These are phyloP conservation scores for Gallinago stenura DNA, from an alignment of 2,797 vertebrate species.

Conservation along the genomic window DNA sequence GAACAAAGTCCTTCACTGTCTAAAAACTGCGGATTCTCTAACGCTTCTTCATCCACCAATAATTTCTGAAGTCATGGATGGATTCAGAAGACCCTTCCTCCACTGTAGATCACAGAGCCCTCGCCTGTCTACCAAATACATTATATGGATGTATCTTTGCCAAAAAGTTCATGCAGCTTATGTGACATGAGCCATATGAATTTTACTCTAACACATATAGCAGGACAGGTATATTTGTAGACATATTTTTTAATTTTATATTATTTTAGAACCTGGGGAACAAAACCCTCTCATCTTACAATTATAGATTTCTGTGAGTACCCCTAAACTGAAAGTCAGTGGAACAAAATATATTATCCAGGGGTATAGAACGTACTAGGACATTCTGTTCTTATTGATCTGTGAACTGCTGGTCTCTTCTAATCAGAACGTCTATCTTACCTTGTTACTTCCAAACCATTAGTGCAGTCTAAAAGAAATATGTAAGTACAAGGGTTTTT, in stretches of 20 bases:
- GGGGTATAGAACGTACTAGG: constrained; percentile 15
- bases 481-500: background rate
- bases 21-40: background rate
- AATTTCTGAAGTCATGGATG: background rate
- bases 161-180: background rate
- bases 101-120: background rate
- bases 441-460: constrained; percentile 34
- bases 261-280: constrained; percentile 41
- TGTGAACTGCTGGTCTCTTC: constrained; percentile 37
- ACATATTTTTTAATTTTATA: background rate
- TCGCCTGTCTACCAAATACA: background rate
- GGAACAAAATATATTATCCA: constrained; percentile 55
- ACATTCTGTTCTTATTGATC: constrained; percentile 45
- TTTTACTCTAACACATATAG: constrained; percentile 23
- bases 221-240: background rate
- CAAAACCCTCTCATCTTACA: background rate
- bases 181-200: background rate
- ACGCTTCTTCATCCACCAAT: background rate
- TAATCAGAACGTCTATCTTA: constrained; percentile 1
- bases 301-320: constrained; percentile 35
- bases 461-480: constrained; percentile 40
- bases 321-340: constrained; percentile 55
- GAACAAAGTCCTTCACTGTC: background rate
- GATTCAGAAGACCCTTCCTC: background rate
- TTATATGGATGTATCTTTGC: background rate